Evolutionary conservation across 2,797 vertebrate genomes (phyloP).

Genomic region (Manis javanica): DNA sequence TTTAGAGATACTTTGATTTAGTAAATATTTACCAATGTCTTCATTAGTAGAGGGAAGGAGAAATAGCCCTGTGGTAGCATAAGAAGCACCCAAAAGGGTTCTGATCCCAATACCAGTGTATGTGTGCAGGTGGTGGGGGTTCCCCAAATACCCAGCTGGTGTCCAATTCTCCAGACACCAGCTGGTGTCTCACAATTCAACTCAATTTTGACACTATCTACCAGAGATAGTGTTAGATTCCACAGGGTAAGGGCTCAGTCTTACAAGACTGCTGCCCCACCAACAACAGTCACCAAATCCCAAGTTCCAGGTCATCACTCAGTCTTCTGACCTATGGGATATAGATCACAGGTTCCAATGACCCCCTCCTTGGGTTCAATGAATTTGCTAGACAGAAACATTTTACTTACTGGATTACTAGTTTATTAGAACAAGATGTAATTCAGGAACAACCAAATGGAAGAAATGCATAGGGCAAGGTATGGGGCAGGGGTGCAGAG

Average conservation of each 20-base stretch:
- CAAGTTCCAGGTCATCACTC: neutral
- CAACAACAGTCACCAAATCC: neutral
- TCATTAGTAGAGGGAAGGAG: neutral
- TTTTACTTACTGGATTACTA: neutral
- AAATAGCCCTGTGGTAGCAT: neutral
- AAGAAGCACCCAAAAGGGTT: neutral
- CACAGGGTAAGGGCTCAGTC: neutral
- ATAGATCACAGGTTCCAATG: neutral
- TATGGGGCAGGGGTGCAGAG: neutral
- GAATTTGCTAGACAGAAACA: neutral
- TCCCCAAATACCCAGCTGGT: neutral
- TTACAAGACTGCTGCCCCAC: neutral
- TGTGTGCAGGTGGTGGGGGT: too few species aligned
- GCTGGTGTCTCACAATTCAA: neutral
- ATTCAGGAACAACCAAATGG: neutral
- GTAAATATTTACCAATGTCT: neutral
- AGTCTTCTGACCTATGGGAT: neutral
- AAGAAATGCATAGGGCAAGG: neutral
- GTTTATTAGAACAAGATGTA: neutral
- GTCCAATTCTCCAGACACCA: neutral
- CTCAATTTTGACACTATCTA: neutral
- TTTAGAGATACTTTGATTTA: slow-evolving; percentile 14
- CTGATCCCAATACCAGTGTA: neutral
- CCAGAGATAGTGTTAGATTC: neutral
- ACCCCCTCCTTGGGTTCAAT: neutral